Evolutionary conservation across 1,140 invertebrate genomes (phyloP).

Genomic region (Hycleus cichorii): DNA sequence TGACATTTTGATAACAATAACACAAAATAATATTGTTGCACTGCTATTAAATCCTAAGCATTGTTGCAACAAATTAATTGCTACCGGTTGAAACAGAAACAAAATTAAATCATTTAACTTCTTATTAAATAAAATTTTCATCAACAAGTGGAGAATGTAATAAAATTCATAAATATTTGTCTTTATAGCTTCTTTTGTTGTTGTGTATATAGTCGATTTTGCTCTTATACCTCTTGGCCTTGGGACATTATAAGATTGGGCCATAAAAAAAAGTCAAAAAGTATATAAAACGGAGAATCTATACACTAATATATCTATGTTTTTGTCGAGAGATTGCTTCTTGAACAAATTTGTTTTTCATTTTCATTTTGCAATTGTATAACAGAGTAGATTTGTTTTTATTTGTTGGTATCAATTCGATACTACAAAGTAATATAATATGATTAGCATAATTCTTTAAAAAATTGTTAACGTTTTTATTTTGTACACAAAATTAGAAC

Average conservation of each 20-base stretch:
- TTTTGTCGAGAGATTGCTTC: background rate
- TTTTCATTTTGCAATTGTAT: conserved; percentile 2
- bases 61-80: background rate
- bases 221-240: background rate
- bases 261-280: background rate
- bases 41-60: background rate
- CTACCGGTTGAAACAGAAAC: conserved; percentile 1
- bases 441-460: conserved; percentile 5
- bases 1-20: conserved; percentile 9
- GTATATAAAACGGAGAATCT: background rate
- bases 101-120: too few relatives aligned
- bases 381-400: background rate
- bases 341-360: background rate
- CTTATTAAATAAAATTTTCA: conserved; percentile 29
- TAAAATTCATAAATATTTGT: conserved; percentile 32
- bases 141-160: conserved; percentile 19
- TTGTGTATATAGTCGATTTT: conserved; percentile 24
- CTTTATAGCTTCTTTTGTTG: conserved; percentile 31
- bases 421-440: conserved; percentile 1
- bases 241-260: background rate
- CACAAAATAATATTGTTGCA: background rate
- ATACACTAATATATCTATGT: background rate
- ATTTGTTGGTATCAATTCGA: conserved; percentile 1
- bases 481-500: background rate
- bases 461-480: background rate